phyloP scores from a whole-genome alignment of 2,797 vertebrate genomes.

The Esox lucius region DNA sequence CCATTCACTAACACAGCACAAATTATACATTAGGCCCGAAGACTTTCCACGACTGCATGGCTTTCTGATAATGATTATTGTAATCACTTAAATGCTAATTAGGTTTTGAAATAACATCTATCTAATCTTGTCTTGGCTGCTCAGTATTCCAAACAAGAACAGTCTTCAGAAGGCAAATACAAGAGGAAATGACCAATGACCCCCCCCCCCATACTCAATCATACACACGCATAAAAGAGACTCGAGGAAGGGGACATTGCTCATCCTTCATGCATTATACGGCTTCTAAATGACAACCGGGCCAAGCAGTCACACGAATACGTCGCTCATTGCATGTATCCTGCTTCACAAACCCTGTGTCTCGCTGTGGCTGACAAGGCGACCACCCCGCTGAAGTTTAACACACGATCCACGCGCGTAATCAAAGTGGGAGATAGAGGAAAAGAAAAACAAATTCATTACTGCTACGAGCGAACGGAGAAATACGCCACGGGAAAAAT shows the following conservation, averaged over 20 bases:
- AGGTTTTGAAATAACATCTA: constrained; percentile 25
- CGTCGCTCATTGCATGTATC: constrained; percentile 44
- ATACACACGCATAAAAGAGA: constrained; percentile 42
- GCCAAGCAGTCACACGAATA: constrained; percentile 42
- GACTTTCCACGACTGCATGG: constrained; percentile 28
- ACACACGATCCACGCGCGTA: constrained; percentile 43
- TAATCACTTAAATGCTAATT: constrained; percentile 35
- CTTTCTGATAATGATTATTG: constrained; percentile 19
- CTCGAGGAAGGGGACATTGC: constrained; percentile 35
- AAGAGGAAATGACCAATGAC: constrained; percentile 31
- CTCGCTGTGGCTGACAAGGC: not conserved
- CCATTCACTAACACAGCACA: constrained; percentile 11
- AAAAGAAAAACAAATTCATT: constrained; percentile 32
- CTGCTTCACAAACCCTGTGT: constrained; percentile 11
- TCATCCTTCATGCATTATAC: constrained; percentile 56
- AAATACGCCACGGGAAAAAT: constrained; percentile 65
- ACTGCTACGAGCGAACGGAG: constrained; percentile 52
- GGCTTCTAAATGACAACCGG: constrained; percentile 45
- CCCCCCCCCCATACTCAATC: constrained; percentile 15
- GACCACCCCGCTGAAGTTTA: not conserved
- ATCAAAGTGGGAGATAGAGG: constrained; percentile 24
- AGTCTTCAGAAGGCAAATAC: constrained; percentile 2
- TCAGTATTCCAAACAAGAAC: constrained; percentile 44
- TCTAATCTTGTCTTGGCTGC: constrained; percentile 24
- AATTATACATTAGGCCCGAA: constrained; percentile 23